Evolutionary conservation across 2,797 vertebrate genomes (phyloP).

Genomic region (Enteromius paludinosus): DNA sequence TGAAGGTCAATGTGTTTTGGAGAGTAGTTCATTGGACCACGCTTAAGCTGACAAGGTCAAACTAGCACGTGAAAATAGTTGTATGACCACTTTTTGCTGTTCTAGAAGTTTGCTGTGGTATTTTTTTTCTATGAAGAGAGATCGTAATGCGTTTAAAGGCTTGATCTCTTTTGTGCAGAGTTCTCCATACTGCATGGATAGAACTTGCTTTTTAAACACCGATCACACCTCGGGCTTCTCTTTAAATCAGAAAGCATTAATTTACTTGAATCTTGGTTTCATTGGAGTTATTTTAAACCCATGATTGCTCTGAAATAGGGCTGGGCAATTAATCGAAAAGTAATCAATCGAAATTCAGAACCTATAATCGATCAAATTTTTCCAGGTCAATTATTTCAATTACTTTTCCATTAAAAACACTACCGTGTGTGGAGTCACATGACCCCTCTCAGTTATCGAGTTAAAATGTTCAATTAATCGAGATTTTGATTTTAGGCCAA

Average conservation of each 20-base stretch:
- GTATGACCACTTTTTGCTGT: background rate
- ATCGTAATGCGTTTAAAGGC: background rate
- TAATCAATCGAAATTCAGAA: too few species aligned
- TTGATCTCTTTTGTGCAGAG: background rate
- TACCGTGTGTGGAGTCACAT: too few species aligned
- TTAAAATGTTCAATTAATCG: too few species aligned
- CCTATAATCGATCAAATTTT: too few species aligned
- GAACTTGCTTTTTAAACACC: background rate
- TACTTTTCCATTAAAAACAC: too few species aligned
- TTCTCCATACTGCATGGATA: background rate
- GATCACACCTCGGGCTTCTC: background rate
- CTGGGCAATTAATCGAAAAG: too few species aligned
- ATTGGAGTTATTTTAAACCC: background rate
- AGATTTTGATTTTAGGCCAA: too few species aligned
- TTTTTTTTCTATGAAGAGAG: background rate
- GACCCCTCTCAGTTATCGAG: too few species aligned
- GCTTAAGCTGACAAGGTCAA: background rate
- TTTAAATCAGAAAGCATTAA: background rate
- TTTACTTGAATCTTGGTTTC: background rate
- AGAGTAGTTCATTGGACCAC: background rate
- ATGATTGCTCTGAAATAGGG: background rate
- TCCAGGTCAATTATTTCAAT: too few species aligned
- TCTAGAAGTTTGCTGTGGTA: background rate
- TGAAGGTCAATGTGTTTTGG: background rate
- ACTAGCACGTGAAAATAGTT: slow-evolving; percentile 26